Conservation (phyloP, 1,140 invertebrate genomes). For the Apis mellifera region DNA sequence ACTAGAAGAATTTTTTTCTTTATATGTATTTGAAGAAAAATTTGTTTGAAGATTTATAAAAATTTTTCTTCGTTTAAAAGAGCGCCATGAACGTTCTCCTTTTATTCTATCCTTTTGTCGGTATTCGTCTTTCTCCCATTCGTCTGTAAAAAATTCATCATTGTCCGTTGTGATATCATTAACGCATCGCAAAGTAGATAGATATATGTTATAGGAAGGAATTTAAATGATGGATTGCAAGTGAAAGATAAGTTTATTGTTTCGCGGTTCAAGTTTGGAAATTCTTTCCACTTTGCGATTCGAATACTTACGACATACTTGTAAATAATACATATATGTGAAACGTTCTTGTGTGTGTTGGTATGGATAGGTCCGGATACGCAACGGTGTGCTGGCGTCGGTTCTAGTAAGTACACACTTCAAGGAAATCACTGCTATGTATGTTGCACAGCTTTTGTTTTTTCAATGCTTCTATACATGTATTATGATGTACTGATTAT, state of each 20-base stretch:
- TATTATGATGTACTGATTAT: not conserved
- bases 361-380: slow-evolving; percentile 82
- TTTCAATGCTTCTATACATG: slow-evolving; percentile 31
- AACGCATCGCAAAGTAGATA: slow-evolving; percentile 48
- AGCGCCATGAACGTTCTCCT: slow-evolving; percentile 9
- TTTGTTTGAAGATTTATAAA: not conserved
- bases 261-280: not conserved
- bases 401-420: slow-evolving; percentile 83
- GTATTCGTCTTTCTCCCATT: slow-evolving; percentile 30
- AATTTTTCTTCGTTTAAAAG: slow-evolving; percentile 25
- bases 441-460: slow-evolving; percentile 45
- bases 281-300: slow-evolving; percentile 53
- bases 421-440: slow-evolving; percentile 47
- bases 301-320: slow-evolving; percentile 69
- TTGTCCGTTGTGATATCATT: slow-evolving; percentile 35
- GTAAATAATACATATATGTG: slow-evolving; percentile 80
- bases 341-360: slow-evolving; percentile 80
- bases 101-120: slow-evolving; percentile 2
- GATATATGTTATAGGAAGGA: too few relatives aligned
- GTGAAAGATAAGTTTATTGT: not conserved
- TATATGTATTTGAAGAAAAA: too few relatives aligned
- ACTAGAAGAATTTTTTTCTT: too few relatives aligned
- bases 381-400: slow-evolving; percentile 81
- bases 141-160: slow-evolving; percentile 43
- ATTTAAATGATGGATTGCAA: not conserved